Conservation (phyloP, 2,888 invertebrate species). For the Drosophila leonis region DNA sequence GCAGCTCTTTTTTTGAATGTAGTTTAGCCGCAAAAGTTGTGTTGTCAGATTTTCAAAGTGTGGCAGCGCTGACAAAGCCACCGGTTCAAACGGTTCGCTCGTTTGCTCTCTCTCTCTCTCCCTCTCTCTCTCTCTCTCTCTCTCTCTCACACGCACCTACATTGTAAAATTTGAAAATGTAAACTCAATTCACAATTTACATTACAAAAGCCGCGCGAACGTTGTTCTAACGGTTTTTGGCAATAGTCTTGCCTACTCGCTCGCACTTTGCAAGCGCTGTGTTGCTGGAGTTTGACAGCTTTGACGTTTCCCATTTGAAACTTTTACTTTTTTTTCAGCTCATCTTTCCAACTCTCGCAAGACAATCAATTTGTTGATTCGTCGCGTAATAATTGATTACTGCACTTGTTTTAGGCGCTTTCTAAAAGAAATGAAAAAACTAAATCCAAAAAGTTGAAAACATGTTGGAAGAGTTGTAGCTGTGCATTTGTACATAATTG, state of each 20-base stretch:
- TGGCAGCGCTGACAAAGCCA: slow-evolving; percentile 13
- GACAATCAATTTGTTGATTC: slow-evolving; percentile 53
- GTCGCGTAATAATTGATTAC: slow-evolving; percentile 73
- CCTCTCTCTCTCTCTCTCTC: slow-evolving; percentile 13
- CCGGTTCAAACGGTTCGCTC: slow-evolving; percentile 20
- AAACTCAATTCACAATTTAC: slow-evolving; percentile 45
- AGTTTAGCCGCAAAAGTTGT: neutral
- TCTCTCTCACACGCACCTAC: slow-evolving; percentile 26
- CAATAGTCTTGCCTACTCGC: slow-evolving; percentile 13
- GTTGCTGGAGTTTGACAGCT: slow-evolving; percentile 15
- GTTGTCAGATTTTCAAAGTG: neutral
- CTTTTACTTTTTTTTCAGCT: slow-evolving; percentile 59
- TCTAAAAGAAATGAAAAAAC: slow-evolving; percentile 57
- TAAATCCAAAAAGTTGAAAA: slow-evolving; percentile 31
- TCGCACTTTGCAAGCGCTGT: neutral
- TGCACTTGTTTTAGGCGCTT: slow-evolving; percentile 77
- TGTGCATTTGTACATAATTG: slow-evolving; percentile 34
- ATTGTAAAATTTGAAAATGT: slow-evolving; percentile 18
- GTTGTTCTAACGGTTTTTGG: slow-evolving; percentile 71
- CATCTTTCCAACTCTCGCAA: slow-evolving; percentile 23
- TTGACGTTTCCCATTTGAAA: slow-evolving; percentile 26
- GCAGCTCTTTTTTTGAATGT: neutral
- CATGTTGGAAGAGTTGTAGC: slow-evolving; percentile 35
- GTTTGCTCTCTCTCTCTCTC: slow-evolving; percentile 11
- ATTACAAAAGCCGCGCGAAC: slow-evolving; percentile 59